Evolutionary conservation across 2,113 vertebrate genomes (phyloP).

Genomic region (Rhinolophus sinicus): DNA sequence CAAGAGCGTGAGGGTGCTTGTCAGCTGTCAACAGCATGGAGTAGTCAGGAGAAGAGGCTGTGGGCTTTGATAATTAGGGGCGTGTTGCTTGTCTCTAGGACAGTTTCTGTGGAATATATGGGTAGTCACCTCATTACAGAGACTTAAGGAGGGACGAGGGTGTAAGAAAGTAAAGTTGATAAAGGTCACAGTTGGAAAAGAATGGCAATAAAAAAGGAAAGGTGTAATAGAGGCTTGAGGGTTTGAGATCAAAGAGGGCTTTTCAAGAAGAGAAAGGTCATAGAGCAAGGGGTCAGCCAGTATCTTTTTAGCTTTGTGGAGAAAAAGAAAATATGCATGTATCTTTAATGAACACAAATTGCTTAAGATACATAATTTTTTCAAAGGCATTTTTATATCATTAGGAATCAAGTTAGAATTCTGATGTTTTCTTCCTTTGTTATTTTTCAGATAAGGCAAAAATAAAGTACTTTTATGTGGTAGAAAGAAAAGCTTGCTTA

Average conservation of each 20-base stretch:
- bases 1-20: background rate
- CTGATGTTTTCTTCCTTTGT: slow-evolving; percentile 36
- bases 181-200: background rate
- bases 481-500: slow-evolving; percentile 20
- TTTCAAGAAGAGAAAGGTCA: slow-evolving; percentile 1
- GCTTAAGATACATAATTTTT: slow-evolving; percentile 19
- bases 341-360: background rate
- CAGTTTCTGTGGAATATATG: background rate
- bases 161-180: background rate
- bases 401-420: slow-evolving; percentile 41
- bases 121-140: background rate
- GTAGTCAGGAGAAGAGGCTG: background rate
- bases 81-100: background rate
- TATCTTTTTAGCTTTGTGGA: slow-evolving; percentile 2
- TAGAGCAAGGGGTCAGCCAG: background rate
- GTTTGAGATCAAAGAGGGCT: background rate
- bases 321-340: background rate
- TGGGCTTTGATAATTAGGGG: background rate
- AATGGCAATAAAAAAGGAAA: background rate
- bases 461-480: background rate
- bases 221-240: background rate
- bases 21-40: rapidly evolving
- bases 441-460: slow-evolving; percentile 51
- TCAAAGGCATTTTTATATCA: slow-evolving; percentile 14
- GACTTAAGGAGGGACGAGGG: background rate